Evolutionary conservation across 1,140 invertebrate genomes (phyloP), one percentile per base, ranked within the genome.

Genomic region (Hylyphantes graminicola): DNA sequence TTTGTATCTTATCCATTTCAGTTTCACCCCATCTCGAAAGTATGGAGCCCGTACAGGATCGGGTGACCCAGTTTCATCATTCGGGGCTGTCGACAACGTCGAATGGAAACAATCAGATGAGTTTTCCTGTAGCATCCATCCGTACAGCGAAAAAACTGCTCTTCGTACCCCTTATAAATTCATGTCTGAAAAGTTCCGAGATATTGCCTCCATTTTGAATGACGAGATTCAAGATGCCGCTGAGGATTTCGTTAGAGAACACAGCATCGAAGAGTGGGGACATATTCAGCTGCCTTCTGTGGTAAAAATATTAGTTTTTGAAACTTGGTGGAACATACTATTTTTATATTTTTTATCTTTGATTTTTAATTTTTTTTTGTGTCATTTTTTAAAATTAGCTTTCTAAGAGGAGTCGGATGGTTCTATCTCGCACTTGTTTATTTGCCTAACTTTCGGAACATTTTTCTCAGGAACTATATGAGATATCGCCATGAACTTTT

Each of bases 151-250:
- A 61, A 55, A 80, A 13, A 53, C 50, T 59, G 35, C 50, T 61
- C 48, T 85, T 9, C 51, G 54, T 54, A 21, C 17, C 35, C 21
- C 68, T 12, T 85, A 85, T 55, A 12, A 61, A 48, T 91, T 89
- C 86, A 93, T 93, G 92, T 93, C 91, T 85, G 92, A 93, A 76
- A 90, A 92, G 79, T 76, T 92, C 0, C 87, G 88, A 13, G 90
- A 91, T 35, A 90, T 91, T 85, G 89, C 90, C 51, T 67, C 88
- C 74, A 87, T 90, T 35, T 85, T 92, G 9, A 90, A 91, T 75
- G 87, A 89, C 12, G 85, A 88, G n/a, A 91, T 92, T 82, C 87
- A 89, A 53, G 88, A 88, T n/a, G 88, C 92, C 50, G 90, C 85
- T 50, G 13, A 70, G 19, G 8, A 55, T 35, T 81, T 75, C 63